Evolutionary conservation across 1,140 invertebrate species (phyloP).

Genomic region (Hycleus phaleratus): DNA sequence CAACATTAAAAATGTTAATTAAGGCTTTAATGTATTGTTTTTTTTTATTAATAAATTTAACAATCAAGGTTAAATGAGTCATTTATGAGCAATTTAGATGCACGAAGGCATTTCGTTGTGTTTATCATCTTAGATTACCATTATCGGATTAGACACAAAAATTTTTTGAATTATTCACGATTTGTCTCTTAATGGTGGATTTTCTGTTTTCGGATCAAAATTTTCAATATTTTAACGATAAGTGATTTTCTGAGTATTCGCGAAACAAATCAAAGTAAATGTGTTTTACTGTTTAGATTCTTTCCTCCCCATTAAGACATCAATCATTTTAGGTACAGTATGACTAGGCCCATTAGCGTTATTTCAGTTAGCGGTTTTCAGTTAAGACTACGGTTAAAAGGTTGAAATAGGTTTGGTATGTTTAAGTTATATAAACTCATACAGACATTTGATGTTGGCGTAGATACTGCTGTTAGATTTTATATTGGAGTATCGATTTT

Average conservation of each 20-base stretch:
- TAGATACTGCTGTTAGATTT: conserved; percentile 21
- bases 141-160: too few relatives aligned
- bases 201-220: too few relatives aligned
- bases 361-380: conserved; percentile 2
- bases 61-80: too few relatives aligned
- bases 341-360: conserved; percentile 3
- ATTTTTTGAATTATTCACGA: too few relatives aligned
- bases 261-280: conserved; percentile 4
- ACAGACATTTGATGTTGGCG: conserved; percentile 12
- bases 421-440: conserved; percentile 10
- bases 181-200: too few relatives aligned
- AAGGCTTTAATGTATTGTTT: too few relatives aligned
- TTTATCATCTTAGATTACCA: too few relatives aligned
- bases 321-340: conserved; percentile 7
- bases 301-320: conserved; percentile 1
- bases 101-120: too few relatives aligned
- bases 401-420: conserved; percentile 3
- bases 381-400: not conserved
- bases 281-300: not conserved
- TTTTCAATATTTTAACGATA: too few relatives aligned
- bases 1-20: too few relatives aligned
- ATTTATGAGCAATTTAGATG: too few relatives aligned
- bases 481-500: conserved; percentile 21
- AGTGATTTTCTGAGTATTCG: not conserved
- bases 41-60: too few relatives aligned